These are phyloP conservation scores for Delphinapterus leucas DNA, from an alignment of 2,113 vertebrate species.

Conservation along the genomic window DNA sequence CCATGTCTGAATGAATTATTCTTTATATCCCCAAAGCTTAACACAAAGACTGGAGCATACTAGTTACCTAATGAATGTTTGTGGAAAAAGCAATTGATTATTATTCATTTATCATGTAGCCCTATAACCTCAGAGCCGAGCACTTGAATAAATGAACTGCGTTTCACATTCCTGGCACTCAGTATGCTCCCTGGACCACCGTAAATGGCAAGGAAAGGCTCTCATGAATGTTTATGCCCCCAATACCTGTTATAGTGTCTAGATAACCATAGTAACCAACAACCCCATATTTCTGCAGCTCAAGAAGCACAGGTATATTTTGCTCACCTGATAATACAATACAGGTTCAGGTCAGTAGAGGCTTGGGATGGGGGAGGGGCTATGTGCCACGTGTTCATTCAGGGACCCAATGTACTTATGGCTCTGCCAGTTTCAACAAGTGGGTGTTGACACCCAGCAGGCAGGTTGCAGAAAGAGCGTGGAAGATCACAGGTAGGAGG, in stretches of 20 bases:
- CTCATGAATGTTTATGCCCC: too few species aligned
- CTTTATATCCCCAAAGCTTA: neutral
- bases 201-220: neutral
- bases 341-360: neutral
- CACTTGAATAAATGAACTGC: neutral
- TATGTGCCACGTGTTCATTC: neutral
- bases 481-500: too few species aligned
- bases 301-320: neutral
- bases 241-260: too few species aligned
- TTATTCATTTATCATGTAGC: neutral
- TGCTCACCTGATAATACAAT: neutral
- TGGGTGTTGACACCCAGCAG: neutral
- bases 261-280: neutral
- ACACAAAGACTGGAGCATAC: neutral
- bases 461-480: neutral
- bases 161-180: neutral
- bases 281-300: neutral
- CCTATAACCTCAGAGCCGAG: neutral
- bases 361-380: neutral
- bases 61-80: neutral
- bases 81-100: neutral
- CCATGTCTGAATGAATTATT: neutral
- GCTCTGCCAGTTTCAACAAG: neutral
- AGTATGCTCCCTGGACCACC: accelerated
- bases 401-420: neutral